Base-by-base conservation (phyloP, 1,140 invertebrate genomes). In the Bombus fervidus region DNA sequence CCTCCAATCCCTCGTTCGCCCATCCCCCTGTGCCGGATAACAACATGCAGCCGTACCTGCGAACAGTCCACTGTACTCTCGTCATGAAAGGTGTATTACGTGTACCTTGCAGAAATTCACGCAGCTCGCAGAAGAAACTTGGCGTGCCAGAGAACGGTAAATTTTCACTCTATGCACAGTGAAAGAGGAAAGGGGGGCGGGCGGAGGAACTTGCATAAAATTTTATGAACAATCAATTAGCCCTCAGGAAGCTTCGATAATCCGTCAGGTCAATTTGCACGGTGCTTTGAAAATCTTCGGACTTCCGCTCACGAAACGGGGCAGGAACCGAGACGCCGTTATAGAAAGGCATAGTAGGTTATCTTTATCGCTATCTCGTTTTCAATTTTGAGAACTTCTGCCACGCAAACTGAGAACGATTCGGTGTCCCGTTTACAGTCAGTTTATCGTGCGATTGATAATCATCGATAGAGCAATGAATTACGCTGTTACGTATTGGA, bases 181-280 rank as follows among this genome's bases (percentile, higher is more conserved):
- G 34, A 8, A 9, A 6, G 18, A 34, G 66, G 8, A 18, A 34
- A 4, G 1, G 18, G 15, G 22, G 31, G 18, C 3, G 1, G 41
- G 15, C 25, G 13, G 2, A 3, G 34, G 89, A 77, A 79, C 81
- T 66, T 89, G 93, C 90, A 93, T 94, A 93, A 93, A 93, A 93
- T 93, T 91, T 90, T 89, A 87, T 91, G 91, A 94, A 93, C 93
- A 94, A 94, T 94, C 93, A 93, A 94, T 94, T 94, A 94, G 89
- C 81, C 74, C 72, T 59, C 72, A 88, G 93, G 91, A 93, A 93
- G 90, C 79, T 78, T 82, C 88, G 88, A 92, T 94, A 91, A 94
- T 93, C 90, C 91, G 76, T 87, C 90, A 91, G 93, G 92, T 88
- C 82, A 89, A 69, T 91, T 90, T 86, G 81, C 83, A 73, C 87